Evolutionary conservation across 2,113 vertebrate genomes (phyloP).

Genomic region (Protobothrops mucrosquamatus): DNA sequence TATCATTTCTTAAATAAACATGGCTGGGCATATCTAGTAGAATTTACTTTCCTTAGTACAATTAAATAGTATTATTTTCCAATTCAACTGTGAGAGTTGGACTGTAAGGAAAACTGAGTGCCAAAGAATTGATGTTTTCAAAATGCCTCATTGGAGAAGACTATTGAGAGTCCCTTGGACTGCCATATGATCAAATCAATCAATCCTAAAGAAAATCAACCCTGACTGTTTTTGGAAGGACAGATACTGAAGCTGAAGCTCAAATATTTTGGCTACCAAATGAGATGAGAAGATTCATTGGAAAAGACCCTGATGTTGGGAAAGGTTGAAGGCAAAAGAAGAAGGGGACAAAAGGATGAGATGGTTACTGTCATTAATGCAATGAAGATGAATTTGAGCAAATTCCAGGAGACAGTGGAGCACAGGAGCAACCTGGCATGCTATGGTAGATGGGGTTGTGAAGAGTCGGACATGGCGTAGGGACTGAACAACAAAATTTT

Average conservation of each 20-base stretch:
- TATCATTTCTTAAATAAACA: conserved; percentile 21
- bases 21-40: neutral
- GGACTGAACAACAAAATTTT: neutral
- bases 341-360: neutral
- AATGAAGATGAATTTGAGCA: neutral
- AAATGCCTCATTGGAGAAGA: neutral
- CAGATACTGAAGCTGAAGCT: neutral
- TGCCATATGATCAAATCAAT: neutral
- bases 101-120: neutral
- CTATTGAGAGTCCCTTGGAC: neutral
- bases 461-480: neutral
- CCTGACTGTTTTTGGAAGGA: neutral
- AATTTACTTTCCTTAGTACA: neutral
- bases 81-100: neutral
- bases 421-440: too few species aligned
- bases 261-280: neutral
- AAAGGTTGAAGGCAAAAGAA: neutral
- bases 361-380: neutral
- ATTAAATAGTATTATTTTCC: neutral
- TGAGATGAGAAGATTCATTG: neutral
- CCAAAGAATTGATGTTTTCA: neutral
- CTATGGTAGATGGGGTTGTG: neutral
- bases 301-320: neutral
- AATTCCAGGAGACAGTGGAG: neutral
- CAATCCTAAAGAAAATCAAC: neutral